A percentile compares a stretch with the other conserved stretches of the same genome.
These are phyloP conservation scores for Drosophila triauraria DNA, from an alignment of 1,140 invertebrate species.

Conservation along the genomic window DNA sequence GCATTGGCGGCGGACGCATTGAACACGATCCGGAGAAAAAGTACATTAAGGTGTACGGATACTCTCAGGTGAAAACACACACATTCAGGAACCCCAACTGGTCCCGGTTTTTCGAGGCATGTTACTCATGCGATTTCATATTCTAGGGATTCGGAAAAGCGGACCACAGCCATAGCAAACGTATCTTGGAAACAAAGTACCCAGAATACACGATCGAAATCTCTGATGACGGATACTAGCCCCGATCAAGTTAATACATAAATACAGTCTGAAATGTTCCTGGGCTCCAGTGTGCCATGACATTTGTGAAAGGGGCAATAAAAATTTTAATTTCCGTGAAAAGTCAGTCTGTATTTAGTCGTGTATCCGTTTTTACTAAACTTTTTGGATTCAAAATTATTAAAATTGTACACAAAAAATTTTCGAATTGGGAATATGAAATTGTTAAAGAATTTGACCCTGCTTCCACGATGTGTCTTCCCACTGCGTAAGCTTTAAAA, in stretches of 20 bases:
- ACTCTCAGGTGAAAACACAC: conserved; percentile 88
- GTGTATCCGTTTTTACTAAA: background rate
- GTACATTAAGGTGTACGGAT: conserved; percentile 90
- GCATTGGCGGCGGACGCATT: conserved; percentile 92
- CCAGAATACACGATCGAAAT: conserved; percentile 77
- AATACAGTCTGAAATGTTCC: background rate
- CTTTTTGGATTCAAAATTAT: conserved; percentile 25
- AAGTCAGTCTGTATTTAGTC: conserved; percentile 8
- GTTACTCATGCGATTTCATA: background rate
- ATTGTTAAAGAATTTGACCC: background rate
- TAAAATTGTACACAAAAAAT: conserved; percentile 7
- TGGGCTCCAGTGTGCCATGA: conserved; percentile 14
- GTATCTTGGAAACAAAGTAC: conserved; percentile 70
- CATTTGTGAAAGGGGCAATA: background rate
- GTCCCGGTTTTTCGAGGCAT: background rate
- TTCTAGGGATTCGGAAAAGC: conserved; percentile 81
- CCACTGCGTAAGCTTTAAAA: conserved; percentile 37
- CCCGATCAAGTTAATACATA: background rate
- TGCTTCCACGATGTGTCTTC: conserved; percentile 1
- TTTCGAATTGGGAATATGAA: conserved; percentile 16
- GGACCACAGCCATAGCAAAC: conserved; percentile 71
- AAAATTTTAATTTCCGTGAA: background rate
- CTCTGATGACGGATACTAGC: conserved; percentile 81
- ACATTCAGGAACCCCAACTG: too few species aligned
- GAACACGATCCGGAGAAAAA: conserved; percentile 88